phyloP scores from a whole-genome alignment of 35 echinoderm and acorn worm species.

The Apostichopus californicus region DNA sequence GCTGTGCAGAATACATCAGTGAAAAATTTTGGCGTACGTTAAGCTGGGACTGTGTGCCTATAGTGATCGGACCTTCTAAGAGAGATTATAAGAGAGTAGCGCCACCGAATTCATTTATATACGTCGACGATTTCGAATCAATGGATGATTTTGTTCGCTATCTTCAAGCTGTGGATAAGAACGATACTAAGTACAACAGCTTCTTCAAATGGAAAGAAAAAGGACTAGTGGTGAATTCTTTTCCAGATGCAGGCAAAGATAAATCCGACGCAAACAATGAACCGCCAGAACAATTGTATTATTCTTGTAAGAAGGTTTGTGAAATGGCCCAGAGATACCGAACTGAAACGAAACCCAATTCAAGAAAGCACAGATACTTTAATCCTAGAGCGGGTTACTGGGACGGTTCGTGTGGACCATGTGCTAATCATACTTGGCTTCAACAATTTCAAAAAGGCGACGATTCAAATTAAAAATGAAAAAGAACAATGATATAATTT shows the following conservation, averaged over 20 bases:
- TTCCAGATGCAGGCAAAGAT: slow-evolving; percentile 25
- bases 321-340: slow-evolving; percentile 26
- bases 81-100: slow-evolving; percentile 17
- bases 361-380: not conserved
- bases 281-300: slow-evolving; percentile 19
- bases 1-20: slow-evolving; percentile 44
- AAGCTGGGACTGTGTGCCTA: slow-evolving; percentile 37
- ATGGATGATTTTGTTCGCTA: slow-evolving; percentile 31
- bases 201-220: slow-evolving; percentile 35
- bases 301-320: slow-evolving; percentile 34
- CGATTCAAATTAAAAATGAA: too few relatives aligned
- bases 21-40: slow-evolving; percentile 55
- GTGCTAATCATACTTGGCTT: slow-evolving; percentile 33
- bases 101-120: slow-evolving; percentile 52
- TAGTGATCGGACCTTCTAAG: slow-evolving; percentile 30
- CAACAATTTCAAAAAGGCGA: not conserved
- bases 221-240: not conserved
- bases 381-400: slow-evolving; percentile 12
- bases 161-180: slow-evolving; percentile 7
- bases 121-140: slow-evolving; percentile 43
- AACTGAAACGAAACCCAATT: not conserved
- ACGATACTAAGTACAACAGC: slow-evolving; percentile 22
- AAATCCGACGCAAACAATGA: not conserved
- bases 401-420: slow-evolving; percentile 22
- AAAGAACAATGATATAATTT: too few relatives aligned